Conservation (phyloP, 2,797 vertebrate species). For the Centroberyx gerrardi region DNA sequence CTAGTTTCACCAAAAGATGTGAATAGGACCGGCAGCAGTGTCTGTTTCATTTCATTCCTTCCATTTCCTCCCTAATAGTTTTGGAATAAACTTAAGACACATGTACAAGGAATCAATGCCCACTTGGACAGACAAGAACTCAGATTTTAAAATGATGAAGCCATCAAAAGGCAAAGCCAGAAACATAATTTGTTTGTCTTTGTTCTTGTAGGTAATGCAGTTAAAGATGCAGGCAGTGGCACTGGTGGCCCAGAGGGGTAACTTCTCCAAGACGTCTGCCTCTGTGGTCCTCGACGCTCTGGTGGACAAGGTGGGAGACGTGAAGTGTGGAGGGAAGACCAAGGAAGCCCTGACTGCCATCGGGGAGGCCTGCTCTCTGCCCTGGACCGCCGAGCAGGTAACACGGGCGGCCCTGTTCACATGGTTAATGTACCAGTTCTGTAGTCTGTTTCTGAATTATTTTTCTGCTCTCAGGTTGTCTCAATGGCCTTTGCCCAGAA, state of each 20-base stretch:
- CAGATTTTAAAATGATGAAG: too few species aligned
- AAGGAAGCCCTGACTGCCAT: conserved; percentile 92
- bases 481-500: conserved; percentile 91
- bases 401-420: background rate
- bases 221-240: conserved; percentile 92
- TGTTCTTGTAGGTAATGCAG: conserved; percentile 92
- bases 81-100: background rate
- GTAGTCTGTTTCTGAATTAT: background rate
- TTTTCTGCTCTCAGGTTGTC: conserved; percentile 83
- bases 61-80: too few species aligned
- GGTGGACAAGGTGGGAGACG: conserved; percentile 92
- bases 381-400: conserved; percentile 94
- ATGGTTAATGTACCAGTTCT: background rate
- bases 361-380: conserved; percentile 88
- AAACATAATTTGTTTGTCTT: conserved; percentile 62
- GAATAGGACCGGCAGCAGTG: too few species aligned
- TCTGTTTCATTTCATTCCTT: too few species aligned
- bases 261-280: conserved; percentile 92
- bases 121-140: background rate
- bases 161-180: too few species aligned
- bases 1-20: too few species aligned
- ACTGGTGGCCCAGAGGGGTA: conserved; percentile 89
- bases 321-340: conserved; percentile 91
- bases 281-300: conserved; percentile 91
- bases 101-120: background rate